Evolutionary conservation across 2,888 invertebrate species (phyloP), one percentile per base, ranked within the genome.

Genomic region (Timandra comae): DNA sequence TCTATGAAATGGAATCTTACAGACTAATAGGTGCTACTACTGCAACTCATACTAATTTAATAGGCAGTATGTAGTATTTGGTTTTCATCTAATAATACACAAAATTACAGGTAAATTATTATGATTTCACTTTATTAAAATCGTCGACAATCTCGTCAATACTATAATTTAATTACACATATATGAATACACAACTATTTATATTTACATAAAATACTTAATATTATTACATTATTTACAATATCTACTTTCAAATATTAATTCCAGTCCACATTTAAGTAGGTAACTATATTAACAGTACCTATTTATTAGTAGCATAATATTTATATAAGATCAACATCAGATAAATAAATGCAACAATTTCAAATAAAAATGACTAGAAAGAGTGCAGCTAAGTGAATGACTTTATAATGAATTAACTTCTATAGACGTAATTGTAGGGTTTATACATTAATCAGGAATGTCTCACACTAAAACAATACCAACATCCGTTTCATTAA

Each of bases 101-200:
- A 16, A 6, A 3, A 16, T 16, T 16, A 16, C 16, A 16, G 16
- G 6, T 16, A 16, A 22, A 5, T 16, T 16, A 16, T 16, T 16
- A 16, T 16, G 16, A 16, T 16, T 62, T 77, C 70, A 70, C 71
- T 84, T 82, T 85, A 84, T 76, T 84, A 82, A 84, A 85, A 84
- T 78, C 80, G 78, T 75, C 73, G 73, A 76, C 71, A 68, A 68
- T 64, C 56, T 69, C 72, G 51, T 66, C 70, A 63, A 63, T 65
- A 62, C 35, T 37, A 29, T 33, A 22, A 22, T 41, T 37, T 30
- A 11, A 58, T 70, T 73, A 77, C 74, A 72, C 73, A 75, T 76
- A 80, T 71, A 73, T 73, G 60, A 63, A 63, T 77, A 75, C 67
- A 62, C 57, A 62, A 67, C 69, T 70, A 57, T 48, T 63, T 61